These are phyloP conservation scores for Wiebesia pumilae DNA, from an alignment of 1,140 invertebrate species.

Conservation along the genomic window DNA sequence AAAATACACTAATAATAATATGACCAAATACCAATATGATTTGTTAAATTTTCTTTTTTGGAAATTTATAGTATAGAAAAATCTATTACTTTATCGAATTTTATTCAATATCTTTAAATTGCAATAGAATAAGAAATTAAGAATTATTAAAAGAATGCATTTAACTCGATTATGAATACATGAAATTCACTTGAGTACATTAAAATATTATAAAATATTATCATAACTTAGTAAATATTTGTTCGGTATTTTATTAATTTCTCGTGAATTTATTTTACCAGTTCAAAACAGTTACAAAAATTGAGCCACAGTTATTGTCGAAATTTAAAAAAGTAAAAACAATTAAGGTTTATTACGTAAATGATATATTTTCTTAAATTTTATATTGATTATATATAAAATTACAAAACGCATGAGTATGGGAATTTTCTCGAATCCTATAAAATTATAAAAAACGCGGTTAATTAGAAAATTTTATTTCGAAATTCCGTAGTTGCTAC, in stretches of 20 bases:
- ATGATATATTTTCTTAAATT: background rate
- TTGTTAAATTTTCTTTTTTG: too few relatives aligned
- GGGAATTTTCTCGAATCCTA: slow-evolving; percentile 49
- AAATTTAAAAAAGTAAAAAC: background rate
- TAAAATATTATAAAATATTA: background rate
- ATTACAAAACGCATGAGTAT: slow-evolving; percentile 43
- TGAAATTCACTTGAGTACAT: background rate
- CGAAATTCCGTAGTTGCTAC: slow-evolving; percentile 19
- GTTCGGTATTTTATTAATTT: background rate
- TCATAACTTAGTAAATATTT: background rate
- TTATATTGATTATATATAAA: background rate
- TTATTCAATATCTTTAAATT: background rate
- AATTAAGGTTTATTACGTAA: background rate
- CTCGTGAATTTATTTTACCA: background rate
- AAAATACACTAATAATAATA: too few relatives aligned
- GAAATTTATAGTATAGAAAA: too few relatives aligned
- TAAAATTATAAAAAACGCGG: slow-evolving; percentile 19
- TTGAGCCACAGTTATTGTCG: background rate
- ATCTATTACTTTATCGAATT: background rate
- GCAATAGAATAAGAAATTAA: background rate
- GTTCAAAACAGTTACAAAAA: too few relatives aligned
- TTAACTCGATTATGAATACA: too few relatives aligned
- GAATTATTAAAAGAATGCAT: background rate
- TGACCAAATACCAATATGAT: too few relatives aligned
- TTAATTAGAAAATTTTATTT: slow-evolving; percentile 61